Evolutionary conservation across 1,140 invertebrate genomes (phyloP).

Genomic region (Aphelinus atriplicis): DNA sequence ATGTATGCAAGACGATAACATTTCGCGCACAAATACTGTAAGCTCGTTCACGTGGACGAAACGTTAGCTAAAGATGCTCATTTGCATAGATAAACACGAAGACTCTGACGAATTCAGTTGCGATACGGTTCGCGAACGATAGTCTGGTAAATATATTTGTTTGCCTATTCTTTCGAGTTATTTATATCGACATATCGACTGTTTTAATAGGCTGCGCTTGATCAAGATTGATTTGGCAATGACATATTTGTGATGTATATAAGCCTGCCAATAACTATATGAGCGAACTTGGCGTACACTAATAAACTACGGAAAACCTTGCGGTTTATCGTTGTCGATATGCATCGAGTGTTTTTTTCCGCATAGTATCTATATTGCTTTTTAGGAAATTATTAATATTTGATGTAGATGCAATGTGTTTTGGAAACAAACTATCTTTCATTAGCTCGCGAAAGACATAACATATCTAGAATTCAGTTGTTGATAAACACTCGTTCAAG

Average conservation of each 20-base stretch:
- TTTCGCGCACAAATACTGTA: no score
- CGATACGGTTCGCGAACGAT: background rate
- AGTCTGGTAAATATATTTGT: slow-evolving; percentile 10
- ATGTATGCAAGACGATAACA: no score
- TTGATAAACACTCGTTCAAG: no score
- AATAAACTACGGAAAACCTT: background rate
- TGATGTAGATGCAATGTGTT: no score
- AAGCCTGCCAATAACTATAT: background rate
- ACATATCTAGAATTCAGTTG: no score
- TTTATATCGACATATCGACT: background rate
- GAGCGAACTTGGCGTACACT: background rate
- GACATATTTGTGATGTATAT: slow-evolving; percentile 23
- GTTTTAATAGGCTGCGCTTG: slow-evolving; percentile 10
- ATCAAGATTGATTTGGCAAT: slow-evolving; percentile 22
- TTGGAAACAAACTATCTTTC: no score
- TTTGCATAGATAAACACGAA: background rate
- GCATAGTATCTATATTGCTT: no score
- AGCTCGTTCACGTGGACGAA: no score
- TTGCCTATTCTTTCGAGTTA: slow-evolving; percentile 9
- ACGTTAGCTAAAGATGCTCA: no score
- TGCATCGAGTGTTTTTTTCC: background rate
- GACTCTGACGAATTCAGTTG: background rate
- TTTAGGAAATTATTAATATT: no score
- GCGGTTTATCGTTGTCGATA: background rate
- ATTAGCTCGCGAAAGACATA: no score